Percentiles rank a stretch among this genome's conserved stretches.
Conservation (phyloP, 1,140 invertebrate genomes). For the Penaeus japonicus region DNA sequence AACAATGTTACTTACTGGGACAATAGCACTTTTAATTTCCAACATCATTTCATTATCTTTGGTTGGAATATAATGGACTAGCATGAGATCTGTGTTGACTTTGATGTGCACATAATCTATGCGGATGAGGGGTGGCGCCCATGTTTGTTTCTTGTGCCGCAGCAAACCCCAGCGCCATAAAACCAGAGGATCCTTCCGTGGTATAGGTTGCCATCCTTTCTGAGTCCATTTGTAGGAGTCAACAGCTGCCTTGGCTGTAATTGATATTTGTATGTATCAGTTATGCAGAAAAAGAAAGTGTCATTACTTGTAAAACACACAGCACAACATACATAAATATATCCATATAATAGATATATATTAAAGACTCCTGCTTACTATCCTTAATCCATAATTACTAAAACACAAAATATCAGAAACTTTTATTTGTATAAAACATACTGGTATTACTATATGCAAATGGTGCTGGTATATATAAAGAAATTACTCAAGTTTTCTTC, state of each 20-base stretch:
- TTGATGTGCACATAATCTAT: constrained; percentile 29
- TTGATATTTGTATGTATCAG: not conserved
- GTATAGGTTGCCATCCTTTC: constrained; percentile 45
- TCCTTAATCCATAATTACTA: too few species aligned
- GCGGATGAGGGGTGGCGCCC: constrained; percentile 28
- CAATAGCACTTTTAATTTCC: constrained; percentile 29
- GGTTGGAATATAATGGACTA: constrained; percentile 37
- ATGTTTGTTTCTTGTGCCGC: constrained; percentile 29
- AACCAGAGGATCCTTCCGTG: constrained; percentile 21
- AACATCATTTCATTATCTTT: constrained; percentile 39
- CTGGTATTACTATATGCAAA: too few species aligned
- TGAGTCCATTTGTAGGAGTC: constrained; percentile 41
- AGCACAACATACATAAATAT: too few species aligned
- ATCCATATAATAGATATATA: too few species aligned
- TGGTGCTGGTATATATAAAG: too few species aligned
- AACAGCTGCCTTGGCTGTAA: constrained; percentile 1
- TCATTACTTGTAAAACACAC: too few species aligned
- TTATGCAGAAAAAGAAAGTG: too few species aligned
- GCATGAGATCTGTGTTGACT: constrained; percentile 21
- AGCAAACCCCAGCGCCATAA: constrained; percentile 32
- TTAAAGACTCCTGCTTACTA: too few species aligned
- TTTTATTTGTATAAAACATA: too few species aligned
- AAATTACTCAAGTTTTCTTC: too few species aligned
- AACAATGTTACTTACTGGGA: constrained; percentile 1
- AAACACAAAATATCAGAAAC: too few species aligned